Conservation (phyloP, 1,140 invertebrate genomes). For the Scaptomyza pallida region DNA sequence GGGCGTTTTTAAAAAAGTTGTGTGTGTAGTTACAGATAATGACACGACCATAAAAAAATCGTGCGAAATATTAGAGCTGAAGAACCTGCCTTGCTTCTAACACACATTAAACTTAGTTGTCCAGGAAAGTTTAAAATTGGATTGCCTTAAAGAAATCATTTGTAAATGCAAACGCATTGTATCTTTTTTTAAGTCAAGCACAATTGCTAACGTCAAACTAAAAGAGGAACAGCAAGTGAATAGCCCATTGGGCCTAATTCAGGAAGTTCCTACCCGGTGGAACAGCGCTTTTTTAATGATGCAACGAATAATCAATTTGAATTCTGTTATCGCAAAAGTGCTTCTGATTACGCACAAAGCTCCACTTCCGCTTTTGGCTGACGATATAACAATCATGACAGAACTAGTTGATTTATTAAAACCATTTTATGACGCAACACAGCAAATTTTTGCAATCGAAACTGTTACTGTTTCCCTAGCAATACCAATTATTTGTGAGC, state of each 20-base stretch:
- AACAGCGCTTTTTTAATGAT: slow-evolving; percentile 31
- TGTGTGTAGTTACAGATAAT: slow-evolving; percentile 26
- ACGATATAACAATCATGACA: background rate
- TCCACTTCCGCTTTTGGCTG: slow-evolving; percentile 1
- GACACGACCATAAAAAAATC: slow-evolving; percentile 28
- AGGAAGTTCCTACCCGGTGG: slow-evolving; percentile 23
- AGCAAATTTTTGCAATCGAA: slow-evolving; percentile 5
- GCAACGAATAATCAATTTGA: background rate
- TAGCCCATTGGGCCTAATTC: slow-evolving; percentile 11
- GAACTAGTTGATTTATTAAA: slow-evolving; percentile 1
- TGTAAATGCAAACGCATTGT: slow-evolving; percentile 31
- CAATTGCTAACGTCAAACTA: slow-evolving; percentile 5
- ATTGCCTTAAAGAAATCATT: slow-evolving; percentile 3
- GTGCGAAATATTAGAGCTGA: slow-evolving; percentile 2
- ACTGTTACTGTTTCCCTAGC: background rate
- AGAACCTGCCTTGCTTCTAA: slow-evolving; percentile 7
- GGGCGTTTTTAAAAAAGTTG: slow-evolving; percentile 24
- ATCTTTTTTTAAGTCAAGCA: slow-evolving; percentile 20
- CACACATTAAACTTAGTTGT: slow-evolving; percentile 13
- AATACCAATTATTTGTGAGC: too few relatives aligned
- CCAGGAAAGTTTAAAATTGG: slow-evolving; percentile 22
- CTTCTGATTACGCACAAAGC: background rate
- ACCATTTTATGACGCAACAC: slow-evolving; percentile 5
- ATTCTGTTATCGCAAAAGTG: background rate
- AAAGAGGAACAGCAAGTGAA: slow-evolving; percentile 23